Evolutionary conservation across 2,888 invertebrate genomes (phyloP).

Genomic region (Globia sparganii): DNA sequence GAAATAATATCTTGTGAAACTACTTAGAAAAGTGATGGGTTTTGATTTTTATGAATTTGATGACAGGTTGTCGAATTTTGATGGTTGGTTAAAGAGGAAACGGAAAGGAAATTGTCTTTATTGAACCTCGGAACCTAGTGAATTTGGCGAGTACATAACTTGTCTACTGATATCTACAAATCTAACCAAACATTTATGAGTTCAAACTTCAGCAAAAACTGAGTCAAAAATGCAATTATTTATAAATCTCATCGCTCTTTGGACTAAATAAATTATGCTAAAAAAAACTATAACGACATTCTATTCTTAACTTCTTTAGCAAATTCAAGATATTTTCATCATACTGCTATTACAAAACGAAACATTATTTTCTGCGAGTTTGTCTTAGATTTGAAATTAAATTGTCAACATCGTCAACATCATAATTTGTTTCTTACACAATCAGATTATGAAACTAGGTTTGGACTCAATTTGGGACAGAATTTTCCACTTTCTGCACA

Average conservation of each 20-base stretch:
- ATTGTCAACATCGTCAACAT: conserved; percentile 23
- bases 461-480: neutral
- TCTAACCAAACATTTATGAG: neutral
- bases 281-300: conserved; percentile 28
- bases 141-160: no score
- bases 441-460: conserved; percentile 21
- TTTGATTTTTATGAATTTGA: neutral
- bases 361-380: conserved; percentile 7
- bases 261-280: conserved; percentile 17
- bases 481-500: conserved; percentile 17
- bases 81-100: no score
- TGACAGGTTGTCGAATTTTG: no score
- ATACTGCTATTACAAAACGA: conserved; percentile 17
- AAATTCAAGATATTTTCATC: conserved; percentile 31
- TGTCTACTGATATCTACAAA: conserved; percentile 1
- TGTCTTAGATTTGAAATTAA: conserved; percentile 31
- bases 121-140: no score
- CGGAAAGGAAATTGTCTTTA: no score
- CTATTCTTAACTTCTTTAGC: conserved; percentile 35
- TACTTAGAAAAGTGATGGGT: neutral
- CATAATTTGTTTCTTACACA: conserved; percentile 34
- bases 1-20: no score
- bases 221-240: conserved; percentile 18
- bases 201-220: neutral
- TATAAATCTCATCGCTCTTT: conserved; percentile 7